Conservation (phyloP, 2,113 vertebrate genomes). For the Rhadina sibilatrix region DNA sequence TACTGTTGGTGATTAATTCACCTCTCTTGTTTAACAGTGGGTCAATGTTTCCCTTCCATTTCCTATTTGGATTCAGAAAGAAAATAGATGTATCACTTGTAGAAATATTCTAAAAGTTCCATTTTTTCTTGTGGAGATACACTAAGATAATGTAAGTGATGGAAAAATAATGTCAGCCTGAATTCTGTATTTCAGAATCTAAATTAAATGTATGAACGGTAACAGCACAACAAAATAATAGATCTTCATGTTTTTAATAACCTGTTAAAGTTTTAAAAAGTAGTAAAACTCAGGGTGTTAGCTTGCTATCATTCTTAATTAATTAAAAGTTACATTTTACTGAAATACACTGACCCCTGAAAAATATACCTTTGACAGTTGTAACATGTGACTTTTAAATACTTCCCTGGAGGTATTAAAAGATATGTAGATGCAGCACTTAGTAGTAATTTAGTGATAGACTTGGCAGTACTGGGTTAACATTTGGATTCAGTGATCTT, state of each 20-base stretch:
- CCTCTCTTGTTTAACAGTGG: background rate
- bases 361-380: background rate
- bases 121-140: slow-evolving; percentile 43
- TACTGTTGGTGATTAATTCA: background rate
- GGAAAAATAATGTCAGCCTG: slow-evolving; percentile 72
- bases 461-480: background rate
- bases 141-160: slow-evolving; percentile 64
- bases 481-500: background rate
- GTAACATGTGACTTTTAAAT: background rate
- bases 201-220: slow-evolving; percentile 53
- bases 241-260: slow-evolving; percentile 38
- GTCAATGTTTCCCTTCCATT: background rate
- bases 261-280: slow-evolving; percentile 46
- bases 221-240: slow-evolving; percentile 43
- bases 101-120: slow-evolving; percentile 63
- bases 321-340: slow-evolving; percentile 51
- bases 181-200: slow-evolving; percentile 44
- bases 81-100: background rate
- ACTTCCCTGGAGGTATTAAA: background rate
- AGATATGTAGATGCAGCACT: background rate
- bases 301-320: slow-evolving; percentile 57
- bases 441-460: background rate
- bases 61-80: background rate
- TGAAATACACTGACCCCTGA: background rate
- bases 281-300: slow-evolving; percentile 66